Evolutionary conservation across 2,113 vertebrate genomes (phyloP).

Genomic region (Daubentonia madagascariensis): DNA sequence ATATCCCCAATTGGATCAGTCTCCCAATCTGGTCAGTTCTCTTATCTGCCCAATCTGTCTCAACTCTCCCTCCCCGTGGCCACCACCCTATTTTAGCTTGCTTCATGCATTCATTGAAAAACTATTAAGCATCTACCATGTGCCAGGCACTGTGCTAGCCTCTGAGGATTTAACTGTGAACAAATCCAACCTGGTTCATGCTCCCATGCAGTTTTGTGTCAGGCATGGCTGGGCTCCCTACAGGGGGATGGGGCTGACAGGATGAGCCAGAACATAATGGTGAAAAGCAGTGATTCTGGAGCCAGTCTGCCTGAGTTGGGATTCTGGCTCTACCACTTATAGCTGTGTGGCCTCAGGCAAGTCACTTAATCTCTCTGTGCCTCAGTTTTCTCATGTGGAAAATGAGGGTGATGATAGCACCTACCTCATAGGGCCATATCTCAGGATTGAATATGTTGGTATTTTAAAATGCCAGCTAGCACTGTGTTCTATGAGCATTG

Average conservation of each 20-base stretch:
- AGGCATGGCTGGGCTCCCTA: background rate
- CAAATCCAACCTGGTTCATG: background rate
- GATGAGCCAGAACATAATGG: background rate
- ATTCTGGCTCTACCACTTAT: background rate
- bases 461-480: constrained; percentile 10
- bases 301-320: too few species aligned
- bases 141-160: background rate
- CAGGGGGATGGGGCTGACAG: background rate
- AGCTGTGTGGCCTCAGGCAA: background rate
- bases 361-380: background rate
- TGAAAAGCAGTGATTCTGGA: background rate
- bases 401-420: background rate
- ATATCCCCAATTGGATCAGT: background rate
- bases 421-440: background rate
- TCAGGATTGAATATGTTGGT: background rate
- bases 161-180: background rate
- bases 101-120: background rate
- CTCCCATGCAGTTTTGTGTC: background rate
- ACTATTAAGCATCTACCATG: background rate
- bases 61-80: background rate
- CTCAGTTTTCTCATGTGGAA: constrained; percentile 27
- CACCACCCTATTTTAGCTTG: background rate
- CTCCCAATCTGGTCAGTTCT: constrained; percentile 21
- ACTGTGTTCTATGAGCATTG: background rate
- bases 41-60: constrained; percentile 21